Evolutionary conservation across 1,140 invertebrate genomes (phyloP), one percentile per base, ranked within the genome.

Genomic region (Sarcophaga bullata): DNA sequence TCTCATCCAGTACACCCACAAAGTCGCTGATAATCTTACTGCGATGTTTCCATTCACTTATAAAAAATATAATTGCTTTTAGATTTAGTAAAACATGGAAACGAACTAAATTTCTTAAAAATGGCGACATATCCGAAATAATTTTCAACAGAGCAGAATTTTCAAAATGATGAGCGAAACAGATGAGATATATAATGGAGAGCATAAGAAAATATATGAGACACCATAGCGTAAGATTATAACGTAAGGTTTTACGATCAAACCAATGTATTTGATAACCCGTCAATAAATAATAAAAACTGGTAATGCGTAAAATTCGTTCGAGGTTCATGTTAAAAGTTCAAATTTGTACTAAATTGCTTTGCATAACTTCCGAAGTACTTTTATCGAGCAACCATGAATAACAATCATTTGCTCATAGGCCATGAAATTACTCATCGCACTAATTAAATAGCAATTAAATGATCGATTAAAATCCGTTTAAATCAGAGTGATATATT

Each of bases 211-310:
- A 80, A 73, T 87, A 62, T 2, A 86, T 13, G 1, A 58, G 73
- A 6, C 81, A 84, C 0, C 83, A 83, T n/a, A 86, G 11, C 9
- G 85, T 85, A 5, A 89, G 13, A 0, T 80, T 82, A 80, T 85
- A 89, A 1, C 84, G 84, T 15, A 84, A 85, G n/a, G 78, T 49
- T 62, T 85, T 85, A 0, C 52, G 15, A 48, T 86, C 88, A 52
- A 86, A 87, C 84, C 82, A 85, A 82, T 87, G 85, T 73, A 88
- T 49, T 81, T 89, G 88, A 72, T 88, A 89, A 10, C 85, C 88
- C 8, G 81, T 84, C 8, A 89, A 19, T 15, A 87, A 13, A 3
- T 89, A 80, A 73, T 88, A 80, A 3, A 84, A 54, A 81, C 87
- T 89, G 5, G 84, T 86, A 25, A 78, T 58, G 8, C 85, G 83